Evolutionary conservation across 2,113 vertebrate species (phyloP).

Genomic region (Poeciliopsis occidentalis): DNA sequence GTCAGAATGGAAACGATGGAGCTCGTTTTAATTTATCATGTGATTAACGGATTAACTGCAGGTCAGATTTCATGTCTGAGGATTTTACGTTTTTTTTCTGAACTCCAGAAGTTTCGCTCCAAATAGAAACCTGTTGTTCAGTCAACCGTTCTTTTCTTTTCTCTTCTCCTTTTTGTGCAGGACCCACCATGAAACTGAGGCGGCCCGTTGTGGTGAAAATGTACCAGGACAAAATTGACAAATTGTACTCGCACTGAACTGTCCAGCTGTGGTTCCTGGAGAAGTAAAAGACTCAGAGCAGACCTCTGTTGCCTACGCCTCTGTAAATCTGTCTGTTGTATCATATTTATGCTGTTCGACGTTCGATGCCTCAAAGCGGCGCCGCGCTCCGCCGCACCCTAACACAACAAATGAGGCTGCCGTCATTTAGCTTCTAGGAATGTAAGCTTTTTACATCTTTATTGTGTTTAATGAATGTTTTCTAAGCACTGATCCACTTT

Average conservation of each 20-base stretch:
- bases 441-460: neutral
- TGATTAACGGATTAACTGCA: too few relatives aligned
- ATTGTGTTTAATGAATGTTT: constrained; percentile 4
- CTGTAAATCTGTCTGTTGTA: neutral
- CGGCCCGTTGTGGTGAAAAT: constrained; percentile 79
- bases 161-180: constrained; percentile 50
- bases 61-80: neutral
- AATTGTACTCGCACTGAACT: constrained; percentile 67
- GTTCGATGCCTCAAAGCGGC: constrained; percentile 58
- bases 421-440: neutral
- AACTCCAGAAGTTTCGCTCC: too few relatives aligned
- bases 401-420: neutral
- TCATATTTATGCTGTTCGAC: constrained; percentile 34
- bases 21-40: too few relatives aligned
- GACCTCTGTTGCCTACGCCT: constrained; percentile 22
- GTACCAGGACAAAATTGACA: constrained; percentile 78
- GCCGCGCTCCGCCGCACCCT: constrained; percentile 28
- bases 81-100: too few relatives aligned
- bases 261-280: neutral
- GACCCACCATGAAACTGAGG: constrained; percentile 84
- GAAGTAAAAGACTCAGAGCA: neutral
- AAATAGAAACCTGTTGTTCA: neutral
- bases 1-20: too few relatives aligned
- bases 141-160: neutral
- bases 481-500: constrained; percentile 1